Evolutionary conservation across 1,140 invertebrate species (phyloP).

Genomic region (Chironomus tepperi): DNA sequence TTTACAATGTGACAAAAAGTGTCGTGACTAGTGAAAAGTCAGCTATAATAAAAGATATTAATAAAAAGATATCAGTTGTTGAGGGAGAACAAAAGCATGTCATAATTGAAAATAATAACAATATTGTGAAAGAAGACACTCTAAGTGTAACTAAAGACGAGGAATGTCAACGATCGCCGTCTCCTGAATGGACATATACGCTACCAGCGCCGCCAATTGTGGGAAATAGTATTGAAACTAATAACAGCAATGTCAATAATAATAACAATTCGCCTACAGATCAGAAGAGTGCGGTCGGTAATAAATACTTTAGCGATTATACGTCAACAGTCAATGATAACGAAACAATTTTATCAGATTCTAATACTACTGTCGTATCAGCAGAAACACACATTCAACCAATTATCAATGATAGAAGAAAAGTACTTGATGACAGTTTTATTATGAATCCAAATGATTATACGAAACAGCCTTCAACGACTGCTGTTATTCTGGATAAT

Average conservation of each 20-base stretch:
- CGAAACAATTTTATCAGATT: neutral
- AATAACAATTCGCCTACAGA: neutral
- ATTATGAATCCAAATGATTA: neutral
- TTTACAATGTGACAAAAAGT: constrained; percentile 38
- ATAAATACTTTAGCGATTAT: neutral
- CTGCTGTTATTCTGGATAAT: neutral
- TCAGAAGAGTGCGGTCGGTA: neutral
- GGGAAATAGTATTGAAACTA: constrained; percentile 29
- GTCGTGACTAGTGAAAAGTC: neutral
- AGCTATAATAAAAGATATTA: neutral
- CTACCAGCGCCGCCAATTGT: constrained; percentile 37
- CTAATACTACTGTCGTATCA: neutral
- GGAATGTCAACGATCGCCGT: constrained; percentile 33
- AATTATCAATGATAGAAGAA: constrained; percentile 27
- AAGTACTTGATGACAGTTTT: constrained; percentile 26
- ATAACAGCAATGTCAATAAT: neutral
- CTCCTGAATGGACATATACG: constrained; percentile 28
- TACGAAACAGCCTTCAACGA: no score
- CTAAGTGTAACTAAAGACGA: neutral
- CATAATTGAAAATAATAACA: neutral
- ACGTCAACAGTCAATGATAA: neutral
- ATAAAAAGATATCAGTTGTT: neutral
- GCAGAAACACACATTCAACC: constrained; percentile 29
- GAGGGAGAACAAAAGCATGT: neutral
- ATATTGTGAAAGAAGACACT: neutral